These are phyloP conservation scores for Euura lappo DNA, from an alignment of 1,140 invertebrate genomes.

Conservation along the genomic window DNA sequence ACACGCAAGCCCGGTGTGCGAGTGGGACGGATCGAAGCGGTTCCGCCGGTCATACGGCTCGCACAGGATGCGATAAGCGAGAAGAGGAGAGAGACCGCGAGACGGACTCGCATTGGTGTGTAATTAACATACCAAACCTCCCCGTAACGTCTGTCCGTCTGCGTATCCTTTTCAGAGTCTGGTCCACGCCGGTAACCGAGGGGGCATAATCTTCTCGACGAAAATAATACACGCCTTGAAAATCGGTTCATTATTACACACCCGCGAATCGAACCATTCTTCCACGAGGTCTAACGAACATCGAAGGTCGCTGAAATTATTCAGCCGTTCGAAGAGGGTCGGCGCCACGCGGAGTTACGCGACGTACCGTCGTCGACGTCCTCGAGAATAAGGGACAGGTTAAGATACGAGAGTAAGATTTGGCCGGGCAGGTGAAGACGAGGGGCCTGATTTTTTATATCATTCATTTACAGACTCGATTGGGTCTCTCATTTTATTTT, in stretches of 20 bases:
- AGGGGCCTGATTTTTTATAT: too few species aligned
- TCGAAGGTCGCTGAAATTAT: too few species aligned
- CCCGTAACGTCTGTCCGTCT: slow-evolving; percentile 1
- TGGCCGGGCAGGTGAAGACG: too few species aligned
- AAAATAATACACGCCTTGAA: not conserved
- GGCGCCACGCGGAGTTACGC: too few species aligned
- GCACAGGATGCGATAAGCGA: too few species aligned
- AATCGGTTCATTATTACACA: not conserved
- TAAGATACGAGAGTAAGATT: too few species aligned
- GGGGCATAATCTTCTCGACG: not conserved
- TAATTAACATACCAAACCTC: slow-evolving; percentile 7
- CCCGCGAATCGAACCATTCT: not conserved
- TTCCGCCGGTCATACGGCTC: not conserved
- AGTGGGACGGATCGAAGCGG: not conserved
- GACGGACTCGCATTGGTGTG: not conserved
- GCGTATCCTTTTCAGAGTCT: not conserved
- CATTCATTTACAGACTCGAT: too few species aligned
- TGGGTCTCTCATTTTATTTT: too few species aligned
- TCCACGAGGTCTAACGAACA: too few species aligned
- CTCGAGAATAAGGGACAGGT: too few species aligned
- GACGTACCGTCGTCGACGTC: too few species aligned
- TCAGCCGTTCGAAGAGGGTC: too few species aligned
- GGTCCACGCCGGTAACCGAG: not conserved
- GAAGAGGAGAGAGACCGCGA: not conserved
- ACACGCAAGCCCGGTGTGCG: not conserved